Conservation (phyloP, 2,113 vertebrate genomes). For the Porphyrio hochstetteri region DNA sequence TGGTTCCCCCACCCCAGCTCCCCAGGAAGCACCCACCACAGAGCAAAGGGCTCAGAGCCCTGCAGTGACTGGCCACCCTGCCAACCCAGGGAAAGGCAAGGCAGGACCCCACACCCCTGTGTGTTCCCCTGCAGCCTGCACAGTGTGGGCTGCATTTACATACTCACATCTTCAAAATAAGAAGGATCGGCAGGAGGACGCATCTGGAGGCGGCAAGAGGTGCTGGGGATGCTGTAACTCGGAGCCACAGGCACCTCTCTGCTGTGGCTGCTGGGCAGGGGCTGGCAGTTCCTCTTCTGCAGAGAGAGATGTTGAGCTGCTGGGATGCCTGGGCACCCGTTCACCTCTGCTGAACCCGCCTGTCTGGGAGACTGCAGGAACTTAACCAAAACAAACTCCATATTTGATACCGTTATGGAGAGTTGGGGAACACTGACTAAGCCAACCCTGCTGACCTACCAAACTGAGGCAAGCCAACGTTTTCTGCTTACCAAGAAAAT, state of each 20-base stretch:
- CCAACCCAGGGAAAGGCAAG: not conserved
- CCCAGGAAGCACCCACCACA: fast-evolving
- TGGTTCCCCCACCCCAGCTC: not conserved
- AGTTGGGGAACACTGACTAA: not conserved
- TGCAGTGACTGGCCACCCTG: not conserved
- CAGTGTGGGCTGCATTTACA: not conserved
- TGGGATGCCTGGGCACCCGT: not conserved
- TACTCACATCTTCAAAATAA: conserved; percentile 8
- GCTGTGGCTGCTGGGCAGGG: not conserved
- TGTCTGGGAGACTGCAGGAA: conserved; percentile 22
- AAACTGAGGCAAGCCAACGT: not conserved
- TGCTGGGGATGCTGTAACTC: not conserved
- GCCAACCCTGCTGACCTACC: not conserved
- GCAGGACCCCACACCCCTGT: fast-evolving
- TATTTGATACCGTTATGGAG: no score
- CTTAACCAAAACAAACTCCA: not conserved
- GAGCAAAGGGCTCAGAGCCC: not conserved
- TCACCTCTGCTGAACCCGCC: not conserved
- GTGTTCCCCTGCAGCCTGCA: not conserved
- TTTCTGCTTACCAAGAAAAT: not conserved
- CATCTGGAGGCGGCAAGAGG: not conserved
- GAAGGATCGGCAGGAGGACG: not conserved
- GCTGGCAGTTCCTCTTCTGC: not conserved
- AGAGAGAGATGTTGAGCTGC: not conserved
- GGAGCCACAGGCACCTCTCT: not conserved